Conservation (phyloP, 2,888 invertebrate species). For the Drosophila dives region DNA sequence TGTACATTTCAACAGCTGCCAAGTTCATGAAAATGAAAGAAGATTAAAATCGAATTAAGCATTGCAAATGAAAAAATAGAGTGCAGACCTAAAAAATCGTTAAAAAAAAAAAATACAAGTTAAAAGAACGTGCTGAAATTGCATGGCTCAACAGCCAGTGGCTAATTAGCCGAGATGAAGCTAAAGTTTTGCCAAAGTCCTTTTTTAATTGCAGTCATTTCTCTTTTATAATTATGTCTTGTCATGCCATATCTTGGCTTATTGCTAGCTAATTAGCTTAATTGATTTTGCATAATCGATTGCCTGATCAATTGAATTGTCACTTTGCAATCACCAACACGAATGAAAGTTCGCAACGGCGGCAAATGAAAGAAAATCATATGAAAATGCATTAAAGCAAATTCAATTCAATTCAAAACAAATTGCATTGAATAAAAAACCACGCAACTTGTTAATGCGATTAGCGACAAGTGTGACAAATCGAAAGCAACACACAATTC, state of each 20-base stretch:
- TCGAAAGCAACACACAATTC: slow-evolving; percentile 32
- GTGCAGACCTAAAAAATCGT: slow-evolving; percentile 15
- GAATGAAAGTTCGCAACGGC: slow-evolving; percentile 58
- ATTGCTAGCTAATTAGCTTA: slow-evolving; percentile 45
- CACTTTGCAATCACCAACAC: slow-evolving; percentile 45
- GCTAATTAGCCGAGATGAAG: slow-evolving; percentile 35
- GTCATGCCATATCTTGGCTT: slow-evolving; percentile 20
- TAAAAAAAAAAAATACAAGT: slow-evolving; percentile 17
- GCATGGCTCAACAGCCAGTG: not conserved
- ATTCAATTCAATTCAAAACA: slow-evolving; percentile 44
- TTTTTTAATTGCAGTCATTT: slow-evolving; percentile 19
- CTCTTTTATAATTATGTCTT: slow-evolving; percentile 9
- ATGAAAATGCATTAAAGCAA: slow-evolving; percentile 37
- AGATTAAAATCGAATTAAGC: slow-evolving; percentile 67
- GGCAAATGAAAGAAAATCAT: slow-evolving; percentile 37
- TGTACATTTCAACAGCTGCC: slow-evolving; percentile 13
- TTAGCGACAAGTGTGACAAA: slow-evolving; percentile 67
- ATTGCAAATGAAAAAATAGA: slow-evolving; percentile 22
- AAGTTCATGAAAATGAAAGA: slow-evolving; percentile 43
- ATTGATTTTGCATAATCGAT: slow-evolving; percentile 67
- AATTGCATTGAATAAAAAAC: slow-evolving; percentile 46
- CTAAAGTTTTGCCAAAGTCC: slow-evolving; percentile 12
- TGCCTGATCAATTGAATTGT: slow-evolving; percentile 37
- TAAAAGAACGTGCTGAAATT: slow-evolving; percentile 12
- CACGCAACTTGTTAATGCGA: slow-evolving; percentile 60